Evolutionary conservation across 2,888 invertebrate species (phyloP).

Genomic region (Scaptomyza tumidula): DNA sequence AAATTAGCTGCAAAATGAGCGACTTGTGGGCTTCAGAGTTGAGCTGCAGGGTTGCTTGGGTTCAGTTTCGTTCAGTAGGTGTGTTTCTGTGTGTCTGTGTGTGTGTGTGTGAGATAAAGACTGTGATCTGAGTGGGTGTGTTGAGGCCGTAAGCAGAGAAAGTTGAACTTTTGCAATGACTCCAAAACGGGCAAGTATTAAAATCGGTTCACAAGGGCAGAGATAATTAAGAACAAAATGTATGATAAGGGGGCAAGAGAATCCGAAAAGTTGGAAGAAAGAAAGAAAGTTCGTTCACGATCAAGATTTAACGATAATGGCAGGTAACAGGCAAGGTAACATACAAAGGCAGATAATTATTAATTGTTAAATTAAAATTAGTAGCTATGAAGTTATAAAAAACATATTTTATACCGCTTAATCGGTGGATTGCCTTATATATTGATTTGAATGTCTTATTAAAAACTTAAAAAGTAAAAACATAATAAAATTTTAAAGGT

Average conservation of each 20-base stretch:
- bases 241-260: not conserved
- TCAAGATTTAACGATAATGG: not conserved
- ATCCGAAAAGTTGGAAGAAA: not conserved
- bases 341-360: too few species aligned
- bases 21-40: slow-evolving; percentile 41
- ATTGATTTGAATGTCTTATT: not conserved
- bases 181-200: slow-evolving; percentile 8
- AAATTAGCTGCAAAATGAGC: slow-evolving; percentile 81
- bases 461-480: too few species aligned
- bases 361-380: not conserved
- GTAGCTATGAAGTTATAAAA: too few species aligned
- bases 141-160: slow-evolving; percentile 52
- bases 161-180: slow-evolving; percentile 50
- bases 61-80: slow-evolving; percentile 1
- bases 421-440: not conserved
- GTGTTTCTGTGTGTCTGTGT: slow-evolving; percentile 14
- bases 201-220: slow-evolving; percentile 41
- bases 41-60: slow-evolving; percentile 6
- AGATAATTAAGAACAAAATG: slow-evolving; percentile 6
- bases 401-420: too few species aligned
- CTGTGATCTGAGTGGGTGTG: slow-evolving; percentile 42
- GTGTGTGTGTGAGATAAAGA: slow-evolving; percentile 29
- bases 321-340: not conserved
- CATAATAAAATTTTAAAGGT: not conserved
- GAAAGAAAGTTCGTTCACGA: not conserved